Base-by-base conservation (phyloP, 2,888 invertebrate species). In the Drosophila trichaetosa region DNA sequence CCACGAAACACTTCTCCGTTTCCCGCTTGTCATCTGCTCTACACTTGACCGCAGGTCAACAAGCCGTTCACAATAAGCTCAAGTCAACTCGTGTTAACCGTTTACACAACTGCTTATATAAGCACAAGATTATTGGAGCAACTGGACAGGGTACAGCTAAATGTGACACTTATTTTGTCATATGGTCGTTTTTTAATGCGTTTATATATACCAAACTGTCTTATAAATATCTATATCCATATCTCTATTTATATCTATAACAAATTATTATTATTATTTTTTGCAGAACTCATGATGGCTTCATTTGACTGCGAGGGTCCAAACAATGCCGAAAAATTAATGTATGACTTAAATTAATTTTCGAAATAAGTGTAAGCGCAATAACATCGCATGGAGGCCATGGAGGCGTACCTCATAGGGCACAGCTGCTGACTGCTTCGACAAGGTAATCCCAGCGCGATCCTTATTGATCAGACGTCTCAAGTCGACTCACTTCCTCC, bases 401-500 rank as follows among this genome's bases (percentile, higher is more conserved):
- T 64, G 77, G 77, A 79, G 77, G 75, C 79, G 77, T 79, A 51
- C 29, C 62, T 74, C 69, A 77, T 63, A 66, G 78, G 77, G 66
- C 74, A 74, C 60, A 61, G 77, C 77, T 74, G 77, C 63, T 69
- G 73, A 61, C 69, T 73, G 76, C 76, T 72, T 53, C 42, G 61
- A 53, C 56, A 69, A 48, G 59, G 21, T 62, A 48, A 63, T 66
- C 52, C 75, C 75, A 73, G 73, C 73, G 51, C 61, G 64, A 73
- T 77, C 64, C 77, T 78, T 73, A 78, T 63, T 57, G 74, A 58
- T 70, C 70, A 63, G 66, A 70, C 77, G 77, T 79, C 77, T 77
- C 77, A 77, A 79, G 79, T 77, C 77, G 77, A 79, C 77, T 77
- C 77, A 79, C 77, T 70, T 77, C 77, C 77, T 77, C 77, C 77